These are phyloP conservation scores for Clarias macrocephalus DNA, from an alignment of 2,113 vertebrate species.

Conservation along the genomic window DNA sequence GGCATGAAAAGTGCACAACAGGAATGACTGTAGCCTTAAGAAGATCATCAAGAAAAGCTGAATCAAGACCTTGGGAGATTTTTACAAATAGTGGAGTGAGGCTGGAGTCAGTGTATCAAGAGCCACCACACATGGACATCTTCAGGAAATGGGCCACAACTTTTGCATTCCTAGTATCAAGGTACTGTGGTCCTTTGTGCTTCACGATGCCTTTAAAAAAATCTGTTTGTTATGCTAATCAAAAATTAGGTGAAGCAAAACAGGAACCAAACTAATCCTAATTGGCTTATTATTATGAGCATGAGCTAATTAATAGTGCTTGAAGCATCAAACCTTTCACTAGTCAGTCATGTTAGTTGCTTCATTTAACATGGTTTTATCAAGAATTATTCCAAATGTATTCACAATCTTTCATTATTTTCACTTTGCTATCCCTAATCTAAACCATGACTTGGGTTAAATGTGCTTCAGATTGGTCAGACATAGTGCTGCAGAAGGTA, in stretches of 20 bases:
- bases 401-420: background rate
- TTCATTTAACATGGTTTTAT: background rate
- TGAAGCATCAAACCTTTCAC: background rate
- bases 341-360: background rate
- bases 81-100: too few species aligned
- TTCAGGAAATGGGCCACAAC: too few species aligned
- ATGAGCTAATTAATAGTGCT: background rate
- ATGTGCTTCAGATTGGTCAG: background rate
- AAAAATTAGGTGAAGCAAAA: background rate
- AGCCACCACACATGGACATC: too few species aligned
- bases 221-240: background rate
- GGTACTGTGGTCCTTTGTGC: too few species aligned
- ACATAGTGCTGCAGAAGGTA: constrained; percentile 23
- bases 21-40: too few species aligned
- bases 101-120: too few species aligned
- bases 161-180: too few species aligned
- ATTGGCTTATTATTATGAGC: background rate
- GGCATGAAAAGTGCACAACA: too few species aligned
- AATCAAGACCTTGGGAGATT: too few species aligned
- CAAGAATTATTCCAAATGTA: background rate
- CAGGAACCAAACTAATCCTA: background rate
- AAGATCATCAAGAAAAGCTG: too few species aligned
- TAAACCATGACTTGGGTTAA: background rate
- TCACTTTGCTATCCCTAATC: background rate
- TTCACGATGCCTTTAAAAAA: too few species aligned